Base-by-base conservation (phyloP, 2,888 invertebrate species). In the Brachyopa scutellaris region DNA sequence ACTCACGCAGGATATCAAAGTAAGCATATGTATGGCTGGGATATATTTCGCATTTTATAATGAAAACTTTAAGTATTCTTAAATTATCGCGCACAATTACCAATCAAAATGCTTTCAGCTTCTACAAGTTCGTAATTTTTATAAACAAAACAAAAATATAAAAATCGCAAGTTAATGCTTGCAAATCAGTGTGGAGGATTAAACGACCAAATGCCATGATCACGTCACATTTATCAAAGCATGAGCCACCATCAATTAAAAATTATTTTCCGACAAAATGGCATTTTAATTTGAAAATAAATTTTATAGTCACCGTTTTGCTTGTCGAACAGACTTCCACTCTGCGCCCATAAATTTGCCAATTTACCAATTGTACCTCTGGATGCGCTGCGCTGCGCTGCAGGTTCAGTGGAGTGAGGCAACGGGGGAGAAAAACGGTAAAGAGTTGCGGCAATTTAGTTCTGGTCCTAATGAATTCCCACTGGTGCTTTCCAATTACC, bases 211-310 rank as follows among this genome's bases (percentile, higher is more conserved):
- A 82, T 82, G 82, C 82, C 82, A 82, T 82, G 82, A 82, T 82
- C 77, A 77, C 59, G 82, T 82, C 82, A 55, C 70, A 82, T 82
- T 82, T 77, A 82, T 82, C 82, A 82, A 53, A 21, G 53, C 77
- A 82, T 77, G 77, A 77, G 77, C 77, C 77, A 77, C 82, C 77
- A 82, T 82, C 82, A 82, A 82, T 82, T 82, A 82, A 82, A 82
- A 82, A 82, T 82, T 69, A 80, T 85, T 85, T 84, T 76, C 85
- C 85, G 84, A 85, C 87, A 84, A 86, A 87, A 90, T 90, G 88
- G 88, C 90, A 88, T 88, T 90, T 89, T 89, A 89, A 89, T 89
- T 89, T 87, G 89, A 87, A 89, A 89, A 89, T 89, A 89, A 89
- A 89, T 89, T 89, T 89, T 88, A 73, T 73, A 78, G 83, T 83